Percentiles rank a stretch among this genome's conserved stretches.
Evolutionary conservation across 2,797 vertebrate species (phyloP).

Genomic region (Petrocephalus sullivani): DNA sequence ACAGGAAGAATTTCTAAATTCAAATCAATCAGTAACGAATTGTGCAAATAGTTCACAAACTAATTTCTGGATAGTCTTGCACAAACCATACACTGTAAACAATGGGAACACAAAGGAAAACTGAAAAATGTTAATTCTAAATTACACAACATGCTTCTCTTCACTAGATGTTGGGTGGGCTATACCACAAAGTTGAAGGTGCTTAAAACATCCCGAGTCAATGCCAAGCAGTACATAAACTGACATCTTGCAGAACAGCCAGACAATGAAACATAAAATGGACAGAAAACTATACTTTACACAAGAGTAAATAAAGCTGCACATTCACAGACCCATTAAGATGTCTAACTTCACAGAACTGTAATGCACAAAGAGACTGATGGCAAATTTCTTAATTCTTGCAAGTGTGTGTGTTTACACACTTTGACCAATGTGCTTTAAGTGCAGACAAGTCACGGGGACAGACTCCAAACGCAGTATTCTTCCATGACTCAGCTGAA

Average conservation of each 20-base stretch:
- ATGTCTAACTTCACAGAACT: not conserved
- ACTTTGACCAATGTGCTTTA: not conserved
- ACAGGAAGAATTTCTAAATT: not conserved
- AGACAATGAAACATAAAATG: not conserved
- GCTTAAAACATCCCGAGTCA: not conserved
- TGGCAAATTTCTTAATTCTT: not conserved
- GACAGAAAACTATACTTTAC: not conserved
- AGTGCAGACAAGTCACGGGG: not conserved
- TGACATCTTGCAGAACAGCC: too few relatives aligned
- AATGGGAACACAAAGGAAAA: not conserved
- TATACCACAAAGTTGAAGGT: not conserved
- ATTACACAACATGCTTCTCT: not conserved
- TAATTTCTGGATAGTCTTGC: not conserved
- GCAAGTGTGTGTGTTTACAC: not conserved
- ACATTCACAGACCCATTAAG: not conserved
- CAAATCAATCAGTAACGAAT: not conserved
- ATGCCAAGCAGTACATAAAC: too few relatives aligned
- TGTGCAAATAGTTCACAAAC: not conserved
- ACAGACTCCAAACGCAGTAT: not conserved
- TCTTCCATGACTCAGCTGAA: not conserved
- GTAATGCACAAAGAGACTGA: not conserved
- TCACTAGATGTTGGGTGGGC: not conserved
- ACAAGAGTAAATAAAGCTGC: not conserved
- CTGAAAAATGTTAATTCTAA: not conserved
- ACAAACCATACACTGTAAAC: not conserved